phyloP scores from a whole-genome alignment of 1,140 invertebrate genomes.

The Mactra quadrangularis region DNA sequence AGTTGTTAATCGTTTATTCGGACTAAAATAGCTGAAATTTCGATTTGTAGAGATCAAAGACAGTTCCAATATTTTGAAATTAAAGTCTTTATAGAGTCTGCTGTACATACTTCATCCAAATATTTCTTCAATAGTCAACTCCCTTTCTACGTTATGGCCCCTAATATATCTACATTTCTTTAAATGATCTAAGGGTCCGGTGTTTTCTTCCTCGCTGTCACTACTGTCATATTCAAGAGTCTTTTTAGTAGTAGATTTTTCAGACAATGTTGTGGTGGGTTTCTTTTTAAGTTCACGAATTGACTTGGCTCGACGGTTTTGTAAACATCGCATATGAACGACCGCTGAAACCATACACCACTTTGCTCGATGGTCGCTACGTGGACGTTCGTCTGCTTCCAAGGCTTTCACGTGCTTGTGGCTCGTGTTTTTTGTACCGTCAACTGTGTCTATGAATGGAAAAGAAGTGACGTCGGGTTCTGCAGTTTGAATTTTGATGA shows the following conservation, averaged over 20 bases:
- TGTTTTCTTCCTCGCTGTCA: background rate
- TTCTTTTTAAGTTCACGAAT: constrained; percentile 22
- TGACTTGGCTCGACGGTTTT: constrained; percentile 5
- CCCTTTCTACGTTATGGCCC: constrained; percentile 12
- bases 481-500: background rate
- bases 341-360: constrained; percentile 46
- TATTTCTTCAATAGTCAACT: constrained; percentile 49
- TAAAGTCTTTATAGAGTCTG: too few species aligned
- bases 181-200: constrained; percentile 10
- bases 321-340: constrained; percentile 27
- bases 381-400: constrained; percentile 2
- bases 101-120: too few species aligned
- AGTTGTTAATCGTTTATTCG: too few species aligned
- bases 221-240: background rate
- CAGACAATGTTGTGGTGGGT: constrained; percentile 28
- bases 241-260: background rate
- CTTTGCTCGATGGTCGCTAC: constrained; percentile 18
- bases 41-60: too few species aligned
- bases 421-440: background rate
- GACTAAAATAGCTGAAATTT: too few species aligned
- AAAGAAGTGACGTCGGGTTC: constrained; percentile 47
- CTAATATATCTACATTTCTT: constrained; percentile 46
- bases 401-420: constrained; percentile 11
- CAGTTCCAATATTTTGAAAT: too few species aligned
- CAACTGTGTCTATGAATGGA: constrained; percentile 29